A percentile compares a stretch with the other conserved stretches of the same genome.
Evolutionary conservation across 2,888 invertebrate species (phyloP).

Genomic region (Amblyjoppa proteus): DNA sequence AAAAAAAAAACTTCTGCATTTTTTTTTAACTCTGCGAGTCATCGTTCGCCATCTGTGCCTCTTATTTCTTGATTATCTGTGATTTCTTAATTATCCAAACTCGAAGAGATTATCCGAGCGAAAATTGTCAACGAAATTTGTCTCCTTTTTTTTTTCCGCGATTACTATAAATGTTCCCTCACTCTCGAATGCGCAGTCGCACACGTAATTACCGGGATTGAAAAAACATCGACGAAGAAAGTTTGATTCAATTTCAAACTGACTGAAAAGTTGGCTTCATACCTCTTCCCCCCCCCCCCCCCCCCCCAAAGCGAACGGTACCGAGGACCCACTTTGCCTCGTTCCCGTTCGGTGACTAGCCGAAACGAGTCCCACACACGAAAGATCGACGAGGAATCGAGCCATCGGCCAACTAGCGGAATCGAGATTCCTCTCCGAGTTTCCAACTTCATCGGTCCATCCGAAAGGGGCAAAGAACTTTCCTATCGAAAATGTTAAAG

Average conservation of each 20-base stretch:
- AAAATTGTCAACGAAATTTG: background rate
- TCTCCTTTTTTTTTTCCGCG: background rate
- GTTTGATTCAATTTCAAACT: constrained; percentile 37
- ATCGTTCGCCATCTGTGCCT: background rate
- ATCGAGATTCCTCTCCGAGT: background rate
- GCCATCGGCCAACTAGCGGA: background rate
- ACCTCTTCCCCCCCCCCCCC: background rate
- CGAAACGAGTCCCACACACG: constrained; percentile 19
- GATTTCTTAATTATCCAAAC: background rate
- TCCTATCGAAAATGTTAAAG: background rate
- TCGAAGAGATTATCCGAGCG: background rate
- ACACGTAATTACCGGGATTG: background rate
- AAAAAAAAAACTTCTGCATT: background rate
- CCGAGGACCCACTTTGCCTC: constrained; percentile 8
- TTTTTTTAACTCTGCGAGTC: background rate
- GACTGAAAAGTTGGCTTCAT: constrained; percentile 29
- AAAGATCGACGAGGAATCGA: constrained; percentile 15
- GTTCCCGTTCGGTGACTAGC: constrained; percentile 13
- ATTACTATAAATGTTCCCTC: background rate
- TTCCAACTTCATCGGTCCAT: constrained; percentile 9
- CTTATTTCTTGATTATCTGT: too few species aligned
- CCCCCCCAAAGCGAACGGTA: background rate
- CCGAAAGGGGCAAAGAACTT: constrained; percentile 1
- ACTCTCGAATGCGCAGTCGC: background rate
- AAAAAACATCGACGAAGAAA: background rate